Conservation (phyloP, 2,888 invertebrate genomes). For the Cactoblastis cactorum region DNA sequence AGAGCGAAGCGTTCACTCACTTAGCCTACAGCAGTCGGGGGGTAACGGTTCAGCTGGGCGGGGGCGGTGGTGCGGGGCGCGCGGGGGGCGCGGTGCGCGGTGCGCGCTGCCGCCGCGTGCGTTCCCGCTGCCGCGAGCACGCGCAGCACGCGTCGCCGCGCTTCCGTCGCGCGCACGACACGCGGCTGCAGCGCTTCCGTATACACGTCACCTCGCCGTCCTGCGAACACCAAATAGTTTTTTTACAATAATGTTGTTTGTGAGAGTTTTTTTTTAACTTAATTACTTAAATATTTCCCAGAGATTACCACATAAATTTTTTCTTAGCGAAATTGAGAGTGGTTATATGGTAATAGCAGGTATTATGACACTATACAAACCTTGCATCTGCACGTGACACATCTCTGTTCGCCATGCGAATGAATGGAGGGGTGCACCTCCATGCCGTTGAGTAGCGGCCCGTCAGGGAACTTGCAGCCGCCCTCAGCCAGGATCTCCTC, state of each 20-base stretch:
- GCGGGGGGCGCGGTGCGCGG: slow-evolving; percentile 26
- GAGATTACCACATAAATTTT: too few relatives aligned
- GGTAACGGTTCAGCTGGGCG: slow-evolving; percentile 47
- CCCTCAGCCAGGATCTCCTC: slow-evolving; percentile 87
- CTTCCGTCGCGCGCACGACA: slow-evolving; percentile 80
- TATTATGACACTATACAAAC: too few relatives aligned
- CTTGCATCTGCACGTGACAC: slow-evolving; percentile 94
- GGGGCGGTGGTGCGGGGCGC: slow-evolving; percentile 31
- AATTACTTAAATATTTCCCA: too few relatives aligned
- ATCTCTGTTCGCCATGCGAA: slow-evolving; percentile 92
- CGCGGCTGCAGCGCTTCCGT: slow-evolving; percentile 88
- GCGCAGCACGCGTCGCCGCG: slow-evolving; percentile 81
- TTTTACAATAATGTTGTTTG: too few relatives aligned
- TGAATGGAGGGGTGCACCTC: slow-evolving; percentile 94
- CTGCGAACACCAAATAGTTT: slow-evolving; percentile 74
- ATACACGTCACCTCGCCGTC: slow-evolving; percentile 90
- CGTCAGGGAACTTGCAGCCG: slow-evolving; percentile 88
- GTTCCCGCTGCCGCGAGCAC: slow-evolving; percentile 78
- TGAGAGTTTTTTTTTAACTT: too few relatives aligned
- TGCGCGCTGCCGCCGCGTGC: slow-evolving; percentile 69
- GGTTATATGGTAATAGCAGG: too few relatives aligned
- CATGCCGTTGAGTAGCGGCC: slow-evolving; percentile 84
- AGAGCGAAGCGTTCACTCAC: slow-evolving; percentile 65
- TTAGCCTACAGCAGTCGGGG: slow-evolving; percentile 70
- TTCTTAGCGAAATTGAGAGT: too few relatives aligned